These are phyloP conservation scores for Lysiphlebus fabarum DNA, from an alignment of 1,140 invertebrate genomes.

Conservation along the genomic window DNA sequence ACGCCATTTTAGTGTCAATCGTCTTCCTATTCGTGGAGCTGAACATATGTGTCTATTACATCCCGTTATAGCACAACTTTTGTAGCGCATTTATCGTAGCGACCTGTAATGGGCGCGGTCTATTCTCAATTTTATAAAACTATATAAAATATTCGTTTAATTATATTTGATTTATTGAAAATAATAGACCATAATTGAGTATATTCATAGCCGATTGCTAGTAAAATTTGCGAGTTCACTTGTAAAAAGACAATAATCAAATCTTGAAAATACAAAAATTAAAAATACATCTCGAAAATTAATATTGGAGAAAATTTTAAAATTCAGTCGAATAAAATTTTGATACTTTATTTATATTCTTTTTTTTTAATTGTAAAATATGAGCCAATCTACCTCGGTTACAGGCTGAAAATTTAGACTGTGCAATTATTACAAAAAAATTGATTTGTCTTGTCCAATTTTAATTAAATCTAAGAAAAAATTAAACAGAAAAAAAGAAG, in stretches of 20 bases:
- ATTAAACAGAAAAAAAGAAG: too few relatives aligned
- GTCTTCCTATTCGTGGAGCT: conserved; percentile 87
- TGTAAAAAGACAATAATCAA: conserved; percentile 30
- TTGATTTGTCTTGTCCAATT: too few relatives aligned
- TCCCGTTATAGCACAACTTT: conserved; percentile 81
- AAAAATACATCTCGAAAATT: neutral
- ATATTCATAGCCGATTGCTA: neutral
- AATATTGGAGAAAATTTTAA: conserved; percentile 17
- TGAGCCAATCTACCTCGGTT: too few relatives aligned
- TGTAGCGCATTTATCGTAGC: conserved; percentile 60
- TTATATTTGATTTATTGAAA: neutral
- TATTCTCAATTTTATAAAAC: neutral
- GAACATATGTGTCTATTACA: conserved; percentile 92
- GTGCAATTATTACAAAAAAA: too few relatives aligned
- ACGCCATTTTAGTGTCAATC: conserved; percentile 85
- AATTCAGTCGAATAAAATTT: neutral
- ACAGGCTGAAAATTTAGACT: too few relatives aligned
- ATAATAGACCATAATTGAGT: neutral
- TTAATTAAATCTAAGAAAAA: too few relatives aligned
- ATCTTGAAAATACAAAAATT: conserved; percentile 13
- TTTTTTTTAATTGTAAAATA: too few relatives aligned
- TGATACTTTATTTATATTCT: too few relatives aligned
- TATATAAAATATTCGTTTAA: neutral
- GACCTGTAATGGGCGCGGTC: conserved; percentile 37
- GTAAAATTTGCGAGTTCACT: neutral